Percentiles rank a stretch among this genome's conserved stretches.
Conservation (phyloP, 2,888 invertebrate genomes). For the Incurvaria masculella region DNA sequence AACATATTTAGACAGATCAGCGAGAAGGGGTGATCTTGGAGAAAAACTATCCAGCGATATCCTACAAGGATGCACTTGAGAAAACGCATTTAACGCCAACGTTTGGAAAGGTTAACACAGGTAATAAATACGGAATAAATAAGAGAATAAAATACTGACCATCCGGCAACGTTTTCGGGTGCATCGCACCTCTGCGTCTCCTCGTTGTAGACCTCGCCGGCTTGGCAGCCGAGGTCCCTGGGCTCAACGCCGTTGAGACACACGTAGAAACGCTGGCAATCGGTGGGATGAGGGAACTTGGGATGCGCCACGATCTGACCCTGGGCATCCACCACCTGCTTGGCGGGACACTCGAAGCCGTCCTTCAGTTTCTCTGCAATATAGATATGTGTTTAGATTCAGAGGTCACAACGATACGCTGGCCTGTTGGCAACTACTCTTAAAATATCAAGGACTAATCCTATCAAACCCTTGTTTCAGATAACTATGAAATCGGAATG, state of each 20-base stretch:
- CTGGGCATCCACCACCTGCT: conserved; percentile 58
- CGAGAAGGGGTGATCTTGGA: too few relatives aligned
- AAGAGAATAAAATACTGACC: conserved; percentile 55
- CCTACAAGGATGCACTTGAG: too few relatives aligned
- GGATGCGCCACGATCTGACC: conserved; percentile 79
- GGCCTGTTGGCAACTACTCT: too few relatives aligned
- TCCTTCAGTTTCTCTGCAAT: conserved; percentile 70
- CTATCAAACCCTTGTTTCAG: too few relatives aligned
- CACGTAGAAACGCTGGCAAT: conserved; percentile 91
- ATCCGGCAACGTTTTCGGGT: conserved; percentile 88
- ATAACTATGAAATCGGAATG: too few relatives aligned
- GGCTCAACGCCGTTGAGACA: conserved; percentile 84
- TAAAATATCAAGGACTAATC: too few relatives aligned
- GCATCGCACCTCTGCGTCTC: conserved; percentile 80
- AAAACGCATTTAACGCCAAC: too few relatives aligned
- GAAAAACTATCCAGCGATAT: too few relatives aligned
- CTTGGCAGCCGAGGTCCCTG: conserved; percentile 81
- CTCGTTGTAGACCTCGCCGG: conserved; percentile 91
- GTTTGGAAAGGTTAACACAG: too few relatives aligned
- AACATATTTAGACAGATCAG: too few relatives aligned
- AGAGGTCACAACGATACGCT: too few relatives aligned
- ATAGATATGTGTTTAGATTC: conserved; percentile 2
- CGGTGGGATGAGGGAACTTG: conserved; percentile 79
- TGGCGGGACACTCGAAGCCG: conserved; percentile 83
- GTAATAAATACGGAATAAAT: too few relatives aligned